These are phyloP conservation scores for Polypterus senegalus DNA, from an alignment of 2,113 vertebrate genomes.

Conservation along the genomic window DNA sequence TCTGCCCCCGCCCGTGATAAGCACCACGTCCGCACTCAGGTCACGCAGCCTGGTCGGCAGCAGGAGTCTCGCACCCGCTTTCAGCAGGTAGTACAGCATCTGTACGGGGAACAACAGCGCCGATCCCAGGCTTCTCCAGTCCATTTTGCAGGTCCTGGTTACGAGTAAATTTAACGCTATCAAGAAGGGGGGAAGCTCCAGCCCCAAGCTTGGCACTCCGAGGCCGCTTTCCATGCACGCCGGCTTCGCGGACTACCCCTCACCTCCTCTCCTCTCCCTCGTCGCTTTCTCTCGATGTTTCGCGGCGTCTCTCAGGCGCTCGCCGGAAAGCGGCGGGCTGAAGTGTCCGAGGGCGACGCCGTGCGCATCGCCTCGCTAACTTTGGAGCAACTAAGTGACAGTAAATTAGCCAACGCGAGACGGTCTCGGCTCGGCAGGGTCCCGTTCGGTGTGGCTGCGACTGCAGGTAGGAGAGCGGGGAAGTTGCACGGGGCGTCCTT, in stretches of 20 bases:
- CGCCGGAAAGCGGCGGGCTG: neutral
- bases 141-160: conserved; percentile 42
- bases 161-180: neutral
- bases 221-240: neutral
- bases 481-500: no score
- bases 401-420: no score
- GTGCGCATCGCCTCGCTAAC: conserved; percentile 18
- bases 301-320: neutral
- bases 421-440: no score
- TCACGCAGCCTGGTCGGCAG: conserved; percentile 64
- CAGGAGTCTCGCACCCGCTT: conserved; percentile 50
- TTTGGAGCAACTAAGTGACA: conserved; percentile 29
- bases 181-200: neutral
- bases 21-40: conserved; percentile 68
- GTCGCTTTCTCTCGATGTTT: neutral
- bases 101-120: conserved; percentile 69
- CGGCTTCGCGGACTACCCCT: neutral
- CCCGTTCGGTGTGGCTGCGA: no score
- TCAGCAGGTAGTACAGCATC: conserved; percentile 55
- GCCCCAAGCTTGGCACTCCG: neutral
- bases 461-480: no score
- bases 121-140: conserved; percentile 62
- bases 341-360: neutral
- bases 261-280: neutral
- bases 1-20: conserved; percentile 88